Conservation (phyloP, 2,113 vertebrate genomes). For the Colistium nudipinnis region DNA sequence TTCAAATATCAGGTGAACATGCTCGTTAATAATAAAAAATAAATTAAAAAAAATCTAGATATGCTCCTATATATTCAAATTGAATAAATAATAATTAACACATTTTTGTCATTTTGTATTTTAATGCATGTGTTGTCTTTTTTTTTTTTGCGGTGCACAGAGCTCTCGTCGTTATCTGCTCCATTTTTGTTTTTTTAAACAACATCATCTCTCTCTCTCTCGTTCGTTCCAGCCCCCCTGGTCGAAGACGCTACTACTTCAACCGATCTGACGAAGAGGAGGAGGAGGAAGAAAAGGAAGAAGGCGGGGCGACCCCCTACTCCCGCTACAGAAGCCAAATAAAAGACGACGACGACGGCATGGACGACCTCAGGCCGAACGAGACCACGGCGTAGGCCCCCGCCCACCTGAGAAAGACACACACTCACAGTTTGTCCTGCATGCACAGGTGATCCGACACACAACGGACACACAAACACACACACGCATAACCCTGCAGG, state of each 20-base stretch:
- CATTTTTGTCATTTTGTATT: neutral
- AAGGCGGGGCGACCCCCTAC: conserved; percentile 73
- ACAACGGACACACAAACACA: conserved; percentile 9
- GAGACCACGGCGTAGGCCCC: conserved; percentile 71
- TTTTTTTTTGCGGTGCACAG: neutral
- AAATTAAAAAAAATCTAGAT: neutral
- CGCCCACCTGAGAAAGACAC: neutral
- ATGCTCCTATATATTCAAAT: neutral
- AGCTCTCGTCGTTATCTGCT: neutral
- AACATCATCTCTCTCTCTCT: conserved; percentile 5
- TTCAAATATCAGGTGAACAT: neutral
- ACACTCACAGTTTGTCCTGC: conserved; percentile 29
- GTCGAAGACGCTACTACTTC: conserved; percentile 81
- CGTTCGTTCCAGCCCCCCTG: conserved; percentile 83
- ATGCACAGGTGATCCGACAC: conserved; percentile 34
- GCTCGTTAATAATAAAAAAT: neutral
- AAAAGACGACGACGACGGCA: conserved; percentile 82
- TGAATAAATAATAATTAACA: neutral
- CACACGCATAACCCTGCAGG: conserved; percentile 15
- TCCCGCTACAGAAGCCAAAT: conserved; percentile 79
- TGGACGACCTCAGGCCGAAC: conserved; percentile 77
- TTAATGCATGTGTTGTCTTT: neutral
- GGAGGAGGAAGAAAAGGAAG: conserved; percentile 84
- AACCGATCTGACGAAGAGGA: conserved; percentile 89
- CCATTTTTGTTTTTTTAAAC: neutral